Conservation (phyloP, 2,113 vertebrate genomes). For the Desmodus rotundus region DNA sequence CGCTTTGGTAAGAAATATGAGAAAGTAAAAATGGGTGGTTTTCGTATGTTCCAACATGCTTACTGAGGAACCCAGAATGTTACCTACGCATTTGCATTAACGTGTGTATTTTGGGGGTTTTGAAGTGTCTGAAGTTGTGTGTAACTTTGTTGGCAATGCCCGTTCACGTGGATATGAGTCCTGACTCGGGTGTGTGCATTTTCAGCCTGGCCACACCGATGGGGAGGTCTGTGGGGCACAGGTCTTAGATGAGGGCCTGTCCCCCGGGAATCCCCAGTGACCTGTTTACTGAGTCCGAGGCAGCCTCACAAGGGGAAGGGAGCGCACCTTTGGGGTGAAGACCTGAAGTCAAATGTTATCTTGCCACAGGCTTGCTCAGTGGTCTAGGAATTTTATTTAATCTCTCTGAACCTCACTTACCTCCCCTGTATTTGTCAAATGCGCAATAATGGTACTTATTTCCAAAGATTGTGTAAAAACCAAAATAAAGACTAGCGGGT, state of each 20-base stretch:
- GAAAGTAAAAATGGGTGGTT: not conserved
- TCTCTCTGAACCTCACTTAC: not conserved
- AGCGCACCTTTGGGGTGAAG: not conserved
- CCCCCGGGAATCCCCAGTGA: not conserved
- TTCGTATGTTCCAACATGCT: not conserved
- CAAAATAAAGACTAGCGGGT: not conserved
- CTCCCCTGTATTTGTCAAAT: not conserved
- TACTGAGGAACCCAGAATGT: not conserved
- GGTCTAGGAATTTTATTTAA: not conserved
- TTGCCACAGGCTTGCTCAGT: not conserved
- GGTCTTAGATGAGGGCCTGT: not conserved
- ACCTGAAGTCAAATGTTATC: not conserved
- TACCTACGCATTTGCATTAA: not conserved
- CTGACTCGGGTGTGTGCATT: not conserved
- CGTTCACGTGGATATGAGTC: not conserved
- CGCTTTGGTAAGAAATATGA: not conserved
- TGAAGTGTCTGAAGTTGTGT: not conserved
- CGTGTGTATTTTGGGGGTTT: not conserved
- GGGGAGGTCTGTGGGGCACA: not conserved
- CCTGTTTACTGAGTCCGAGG: accelerated
- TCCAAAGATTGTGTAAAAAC: not conserved
- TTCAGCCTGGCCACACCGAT: no score
- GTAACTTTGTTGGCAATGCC: not conserved
- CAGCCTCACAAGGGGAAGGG: not conserved
- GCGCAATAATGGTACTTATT: not conserved